Percentiles rank a stretch among this genome's conserved stretches.
Conservation (phyloP, 2,888 invertebrate species). For the Onthophagus sagittarius region DNA sequence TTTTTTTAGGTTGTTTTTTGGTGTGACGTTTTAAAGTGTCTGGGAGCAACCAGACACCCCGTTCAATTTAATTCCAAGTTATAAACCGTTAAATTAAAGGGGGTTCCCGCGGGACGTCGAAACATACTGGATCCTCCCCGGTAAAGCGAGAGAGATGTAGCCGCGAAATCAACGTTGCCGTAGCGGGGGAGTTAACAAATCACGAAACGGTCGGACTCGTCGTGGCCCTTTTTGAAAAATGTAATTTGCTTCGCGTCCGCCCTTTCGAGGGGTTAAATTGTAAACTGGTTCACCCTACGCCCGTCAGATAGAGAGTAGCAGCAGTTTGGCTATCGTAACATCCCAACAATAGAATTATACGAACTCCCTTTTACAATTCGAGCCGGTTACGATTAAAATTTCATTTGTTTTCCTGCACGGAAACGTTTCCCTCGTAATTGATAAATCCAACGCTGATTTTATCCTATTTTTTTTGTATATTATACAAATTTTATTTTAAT, state of each 20-base stretch:
- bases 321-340: too few relatives aligned
- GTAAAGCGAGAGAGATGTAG: background rate
- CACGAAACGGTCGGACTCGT: constrained; percentile 8
- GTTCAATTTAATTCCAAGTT: constrained; percentile 48
- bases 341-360: background rate
- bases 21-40: background rate
- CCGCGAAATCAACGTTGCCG: constrained; percentile 30
- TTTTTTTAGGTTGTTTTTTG: background rate
- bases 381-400: too few relatives aligned
- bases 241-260: constrained; percentile 3
- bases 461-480: too few relatives aligned
- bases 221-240: constrained; percentile 10
- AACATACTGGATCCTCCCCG: constrained; percentile 29
- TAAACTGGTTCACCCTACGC: constrained; percentile 4
- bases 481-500: too few relatives aligned
- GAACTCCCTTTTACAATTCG: too few relatives aligned
- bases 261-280: constrained; percentile 6
- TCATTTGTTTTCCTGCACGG: too few relatives aligned
- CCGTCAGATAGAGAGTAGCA: background rate
- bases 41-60: constrained; percentile 22
- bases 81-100: constrained; percentile 49
- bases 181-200: constrained; percentile 11
- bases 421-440: too few relatives aligned
- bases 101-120: constrained; percentile 40
- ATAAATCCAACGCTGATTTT: too few relatives aligned